phyloP scores from a whole-genome alignment of 2,113 vertebrate species.

The Lagopus muta region DNA sequence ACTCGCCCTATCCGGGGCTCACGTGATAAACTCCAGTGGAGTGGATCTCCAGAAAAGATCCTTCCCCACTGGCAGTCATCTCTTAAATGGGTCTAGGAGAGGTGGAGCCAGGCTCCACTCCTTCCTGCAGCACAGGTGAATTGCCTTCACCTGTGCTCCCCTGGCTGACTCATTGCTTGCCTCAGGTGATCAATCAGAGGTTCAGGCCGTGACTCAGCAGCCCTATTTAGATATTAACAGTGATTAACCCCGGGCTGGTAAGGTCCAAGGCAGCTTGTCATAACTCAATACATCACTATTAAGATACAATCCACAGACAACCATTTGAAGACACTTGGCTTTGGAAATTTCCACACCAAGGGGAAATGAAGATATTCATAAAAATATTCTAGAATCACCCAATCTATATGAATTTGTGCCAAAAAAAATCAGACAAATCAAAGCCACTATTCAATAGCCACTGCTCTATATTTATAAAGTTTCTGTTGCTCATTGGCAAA shows the following conservation, averaged over 20 bases:
- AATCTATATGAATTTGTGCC: neutral
- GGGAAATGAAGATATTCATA: constrained; percentile 4
- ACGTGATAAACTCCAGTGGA: too few relatives aligned
- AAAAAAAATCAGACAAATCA: constrained; percentile 32
- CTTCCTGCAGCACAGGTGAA: too few relatives aligned
- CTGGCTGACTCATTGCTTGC: too few relatives aligned
- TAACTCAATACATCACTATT: neutral
- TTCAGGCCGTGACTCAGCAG: too few relatives aligned
- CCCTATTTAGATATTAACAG: neutral
- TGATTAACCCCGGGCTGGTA: constrained; percentile 5
- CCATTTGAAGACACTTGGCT: constrained; percentile 21
- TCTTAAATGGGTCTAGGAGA: too few relatives aligned
- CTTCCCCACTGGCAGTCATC: too few relatives aligned
- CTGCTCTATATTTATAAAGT: constrained; percentile 49
- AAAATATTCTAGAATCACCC: constrained; percentile 19
- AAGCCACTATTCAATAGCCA: constrained; percentile 23
- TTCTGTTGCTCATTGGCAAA: constrained; percentile 39
- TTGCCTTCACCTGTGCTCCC: too few relatives aligned
- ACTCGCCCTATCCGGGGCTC: too few relatives aligned
- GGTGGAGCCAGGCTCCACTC: too few relatives aligned
- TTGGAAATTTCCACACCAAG: constrained; percentile 11
- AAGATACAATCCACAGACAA: constrained; percentile 12
- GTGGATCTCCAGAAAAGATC: too few relatives aligned
- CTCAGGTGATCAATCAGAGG: too few relatives aligned
- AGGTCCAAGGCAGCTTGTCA: neutral